Conservation (phyloP, 2,888 invertebrate species). For the Amblyjoppa fuscipennis region DNA sequence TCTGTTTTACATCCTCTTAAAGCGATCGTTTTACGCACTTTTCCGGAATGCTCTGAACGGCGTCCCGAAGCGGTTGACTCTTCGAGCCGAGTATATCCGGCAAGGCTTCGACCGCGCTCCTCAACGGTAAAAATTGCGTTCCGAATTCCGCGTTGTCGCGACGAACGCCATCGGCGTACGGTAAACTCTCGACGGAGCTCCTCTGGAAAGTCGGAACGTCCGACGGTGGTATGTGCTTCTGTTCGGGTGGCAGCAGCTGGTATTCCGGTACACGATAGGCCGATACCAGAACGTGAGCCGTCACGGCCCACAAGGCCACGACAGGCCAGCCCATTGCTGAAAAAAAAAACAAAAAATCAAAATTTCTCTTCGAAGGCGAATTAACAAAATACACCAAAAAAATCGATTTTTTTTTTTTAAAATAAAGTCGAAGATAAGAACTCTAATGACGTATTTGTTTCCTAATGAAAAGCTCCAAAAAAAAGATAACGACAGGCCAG, state of each 20-base stretch:
- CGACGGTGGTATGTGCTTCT: constrained; percentile 70
- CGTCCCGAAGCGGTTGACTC: constrained; percentile 67
- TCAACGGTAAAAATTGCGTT: constrained; percentile 87
- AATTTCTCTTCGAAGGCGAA: neutral
- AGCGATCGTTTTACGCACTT: constrained; percentile 37
- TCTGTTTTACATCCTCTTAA: neutral
- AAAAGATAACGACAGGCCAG: no score
- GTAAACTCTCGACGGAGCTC: constrained; percentile 85
- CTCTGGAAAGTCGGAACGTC: constrained; percentile 83
- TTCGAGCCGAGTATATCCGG: constrained; percentile 71
- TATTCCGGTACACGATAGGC: constrained; percentile 79
- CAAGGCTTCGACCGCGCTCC: constrained; percentile 90
- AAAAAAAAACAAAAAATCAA: constrained; percentile 30
- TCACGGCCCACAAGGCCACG: constrained; percentile 73
- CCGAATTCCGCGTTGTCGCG: constrained; percentile 80
- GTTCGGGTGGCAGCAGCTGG: constrained; percentile 69
- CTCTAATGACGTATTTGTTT: no score
- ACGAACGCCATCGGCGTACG: constrained; percentile 70
- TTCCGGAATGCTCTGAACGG: constrained; percentile 62
- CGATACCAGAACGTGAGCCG: constrained; percentile 73
- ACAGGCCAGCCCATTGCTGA: constrained; percentile 74
- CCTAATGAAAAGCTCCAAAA: no score
- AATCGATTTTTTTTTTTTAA: neutral
- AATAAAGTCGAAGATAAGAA: no score
- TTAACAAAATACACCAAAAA: neutral